phyloP scores from a whole-genome alignment of 2,113 vertebrate species.

The Pollimyrus isidori region DNA sequence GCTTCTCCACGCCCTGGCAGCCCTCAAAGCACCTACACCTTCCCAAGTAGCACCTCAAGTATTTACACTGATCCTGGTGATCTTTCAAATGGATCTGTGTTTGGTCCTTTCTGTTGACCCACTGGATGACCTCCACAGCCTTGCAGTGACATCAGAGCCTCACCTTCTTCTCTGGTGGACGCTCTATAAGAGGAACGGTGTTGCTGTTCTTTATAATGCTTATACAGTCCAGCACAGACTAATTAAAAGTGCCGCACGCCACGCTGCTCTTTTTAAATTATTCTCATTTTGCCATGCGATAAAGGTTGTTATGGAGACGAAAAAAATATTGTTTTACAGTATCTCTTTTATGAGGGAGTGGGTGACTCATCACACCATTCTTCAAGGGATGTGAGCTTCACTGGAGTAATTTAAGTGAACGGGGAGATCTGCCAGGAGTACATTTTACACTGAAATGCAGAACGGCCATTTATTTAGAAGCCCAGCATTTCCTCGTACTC shows the following conservation, averaged over 20 bases:
- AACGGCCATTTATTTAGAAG: not conserved
- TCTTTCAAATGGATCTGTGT: not conserved
- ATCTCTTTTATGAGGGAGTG: not conserved
- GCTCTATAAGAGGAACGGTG: not conserved
- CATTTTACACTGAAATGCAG: not conserved
- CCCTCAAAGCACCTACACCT: not conserved
- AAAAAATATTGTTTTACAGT: conserved; percentile 1
- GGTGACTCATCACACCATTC: not conserved
- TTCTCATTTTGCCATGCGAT: not conserved
- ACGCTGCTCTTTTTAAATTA: not conserved
- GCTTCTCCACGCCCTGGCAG: not conserved
- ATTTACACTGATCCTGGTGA: not conserved
- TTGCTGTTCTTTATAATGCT: not conserved
- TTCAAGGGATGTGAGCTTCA: not conserved
- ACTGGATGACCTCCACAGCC: not conserved
- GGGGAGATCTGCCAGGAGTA: not conserved
- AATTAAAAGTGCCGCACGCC: not conserved
- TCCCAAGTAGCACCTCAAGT: not conserved
- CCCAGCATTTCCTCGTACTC: not conserved
- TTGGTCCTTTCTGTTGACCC: not conserved
- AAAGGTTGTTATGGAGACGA: not conserved
- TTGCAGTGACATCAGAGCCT: not conserved
- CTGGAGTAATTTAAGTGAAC: conserved; percentile 4
- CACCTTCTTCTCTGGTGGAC: not conserved
- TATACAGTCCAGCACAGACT: not conserved